Evolutionary conservation across 2,888 invertebrate species (phyloP).

Genomic region (Nemotelus pantherinus): DNA sequence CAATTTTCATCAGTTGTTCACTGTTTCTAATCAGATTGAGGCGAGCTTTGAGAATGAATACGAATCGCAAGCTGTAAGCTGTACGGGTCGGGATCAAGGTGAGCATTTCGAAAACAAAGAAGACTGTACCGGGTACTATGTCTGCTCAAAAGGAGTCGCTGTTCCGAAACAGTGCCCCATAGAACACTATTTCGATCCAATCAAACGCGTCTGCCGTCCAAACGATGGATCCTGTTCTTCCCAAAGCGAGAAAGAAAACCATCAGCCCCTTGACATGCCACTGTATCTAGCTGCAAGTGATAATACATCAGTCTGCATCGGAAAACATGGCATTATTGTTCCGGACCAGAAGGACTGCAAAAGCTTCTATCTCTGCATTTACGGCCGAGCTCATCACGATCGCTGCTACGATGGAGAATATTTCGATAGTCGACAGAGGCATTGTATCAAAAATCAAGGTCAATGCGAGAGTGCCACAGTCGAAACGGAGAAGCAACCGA

Average conservation of each 20-base stretch:
- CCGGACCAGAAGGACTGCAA: conserved; percentile 43
- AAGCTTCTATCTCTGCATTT: conserved; percentile 45
- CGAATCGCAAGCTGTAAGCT: not conserved
- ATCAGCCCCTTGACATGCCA: not conserved
- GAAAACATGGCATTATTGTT: conserved; percentile 43
- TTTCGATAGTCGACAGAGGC: conserved; percentile 37
- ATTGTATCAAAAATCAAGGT: conserved; percentile 35
- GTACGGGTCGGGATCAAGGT: conserved; percentile 27
- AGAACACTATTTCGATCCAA: conserved; percentile 34
- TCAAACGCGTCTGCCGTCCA: conserved; percentile 27
- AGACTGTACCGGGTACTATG: conserved; percentile 39
- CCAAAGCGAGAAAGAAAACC: not conserved
- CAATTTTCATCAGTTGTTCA: not conserved
- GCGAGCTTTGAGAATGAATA: conserved; percentile 8
- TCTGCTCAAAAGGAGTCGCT: conserved; percentile 44
- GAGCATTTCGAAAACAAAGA: conserved; percentile 35
- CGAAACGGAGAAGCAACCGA: not conserved
- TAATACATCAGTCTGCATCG: conserved; percentile 18
- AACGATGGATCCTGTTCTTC: conserved; percentile 35
- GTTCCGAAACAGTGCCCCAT: conserved; percentile 43
- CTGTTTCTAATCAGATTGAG: not conserved
- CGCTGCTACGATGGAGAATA: conserved; percentile 43
- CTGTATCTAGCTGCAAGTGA: conserved; percentile 19
- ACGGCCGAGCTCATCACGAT: conserved; percentile 36
- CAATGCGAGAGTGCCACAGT: not conserved